Evolutionary conservation across 35 echinoderm and acorn worm genomes (phyloP), one percentile per base, ranked within the genome.

Genomic region (Chiridota heheva): DNA sequence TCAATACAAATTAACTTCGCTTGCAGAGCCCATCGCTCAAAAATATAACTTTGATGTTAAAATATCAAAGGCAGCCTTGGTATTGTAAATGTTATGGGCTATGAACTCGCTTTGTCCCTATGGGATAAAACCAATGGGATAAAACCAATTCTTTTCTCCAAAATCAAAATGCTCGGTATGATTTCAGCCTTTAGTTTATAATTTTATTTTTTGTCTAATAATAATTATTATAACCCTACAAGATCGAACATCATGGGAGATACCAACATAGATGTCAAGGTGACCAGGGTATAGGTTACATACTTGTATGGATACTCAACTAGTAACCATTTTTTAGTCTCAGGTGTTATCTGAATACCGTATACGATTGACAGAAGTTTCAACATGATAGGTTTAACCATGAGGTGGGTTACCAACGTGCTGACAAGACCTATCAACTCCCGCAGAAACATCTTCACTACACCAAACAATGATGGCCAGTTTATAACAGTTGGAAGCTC

Each of bases 301-400:
- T 77, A 90, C 70, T 90, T 90, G 56, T 90, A 90, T 33, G 86
- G 86, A 20, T 82, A 63, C 45, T 89, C 78, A 35, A 89, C 68
- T 3, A 41, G 82, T 27, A 81, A n/a, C 58, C 42, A 43, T 24
- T 64, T 89, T n/a, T 61, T 74, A 1, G 78, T 89, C 65, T 89
- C 66, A 18, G 57, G 44, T 32, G 76, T 83, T 30, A 90, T 90
- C 42, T 90, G 63, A 47, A 58, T 62, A 18, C 79, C 70, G 31
- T 64, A 74, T 3, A 90, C 67, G 20, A 77, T n/a, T 16, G 87
- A 90, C 20, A 90, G 42, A 18, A 77, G 44, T 36, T 63, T 71
- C 27, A 93, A 80, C 26, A 93, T 55, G 18, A 88, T 38, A 5
- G 90, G 65, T 78, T 70, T 88, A 8, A 83, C 58, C 24, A 80